phyloP scores from a whole-genome alignment of 2,888 invertebrate genomes.

The Thecocarcelia acutangulata region DNA sequence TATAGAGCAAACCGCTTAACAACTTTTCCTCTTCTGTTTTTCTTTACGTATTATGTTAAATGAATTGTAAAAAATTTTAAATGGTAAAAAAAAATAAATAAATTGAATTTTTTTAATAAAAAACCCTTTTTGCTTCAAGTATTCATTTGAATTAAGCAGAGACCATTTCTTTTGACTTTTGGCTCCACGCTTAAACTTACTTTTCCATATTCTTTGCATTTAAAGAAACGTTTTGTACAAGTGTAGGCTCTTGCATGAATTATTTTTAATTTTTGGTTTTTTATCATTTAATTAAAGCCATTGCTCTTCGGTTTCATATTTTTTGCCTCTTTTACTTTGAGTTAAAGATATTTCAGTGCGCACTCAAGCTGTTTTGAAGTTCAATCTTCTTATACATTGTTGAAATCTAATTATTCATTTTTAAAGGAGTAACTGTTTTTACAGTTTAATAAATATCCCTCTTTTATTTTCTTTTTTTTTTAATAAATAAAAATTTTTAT shows the following conservation, averaged over 20 bases:
- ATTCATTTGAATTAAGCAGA: neutral
- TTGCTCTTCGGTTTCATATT: slow-evolving; percentile 64
- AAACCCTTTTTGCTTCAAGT: slow-evolving; percentile 1
- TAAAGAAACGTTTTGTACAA: neutral
- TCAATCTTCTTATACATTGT: slow-evolving; percentile 43
- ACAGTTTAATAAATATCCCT: slow-evolving; percentile 24
- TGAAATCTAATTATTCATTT: slow-evolving; percentile 48
- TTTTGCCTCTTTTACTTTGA: neutral
- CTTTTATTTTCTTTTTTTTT: neutral
- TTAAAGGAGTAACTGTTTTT: slow-evolving; percentile 37
- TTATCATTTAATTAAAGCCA: slow-evolving; percentile 73
- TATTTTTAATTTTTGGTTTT: slow-evolving; percentile 63
- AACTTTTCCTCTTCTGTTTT: slow-evolving; percentile 7
- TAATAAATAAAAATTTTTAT: no score
- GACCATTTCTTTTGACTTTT: slow-evolving; percentile 51
- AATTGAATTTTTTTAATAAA: slow-evolving; percentile 20
- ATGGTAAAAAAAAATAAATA: slow-evolving; percentile 20
- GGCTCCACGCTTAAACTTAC: neutral
- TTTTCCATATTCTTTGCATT: slow-evolving; percentile 17
- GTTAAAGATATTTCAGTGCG: neutral
- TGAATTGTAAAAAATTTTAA: slow-evolving; percentile 57
- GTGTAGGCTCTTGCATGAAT: slow-evolving; percentile 56
- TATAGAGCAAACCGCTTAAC: slow-evolving; percentile 59
- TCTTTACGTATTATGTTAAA: slow-evolving; percentile 41
- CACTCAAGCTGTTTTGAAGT: slow-evolving; percentile 2